Evolutionary conservation across 2,888 invertebrate genomes (phyloP), one percentile per base, ranked within the genome.

Genomic region (Cancer borealis): DNA sequence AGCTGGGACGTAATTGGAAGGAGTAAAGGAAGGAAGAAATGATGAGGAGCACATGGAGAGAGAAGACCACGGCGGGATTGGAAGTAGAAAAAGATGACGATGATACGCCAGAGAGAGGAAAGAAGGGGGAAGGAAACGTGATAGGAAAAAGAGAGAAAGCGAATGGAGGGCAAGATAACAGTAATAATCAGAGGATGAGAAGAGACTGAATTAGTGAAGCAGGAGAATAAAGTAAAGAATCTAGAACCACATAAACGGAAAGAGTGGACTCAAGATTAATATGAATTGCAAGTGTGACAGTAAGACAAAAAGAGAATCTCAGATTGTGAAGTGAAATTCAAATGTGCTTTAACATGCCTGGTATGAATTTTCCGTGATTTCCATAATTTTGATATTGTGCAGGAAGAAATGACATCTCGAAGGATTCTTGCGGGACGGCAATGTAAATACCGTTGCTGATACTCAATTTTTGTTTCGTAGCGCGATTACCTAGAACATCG

Each of bases 1-100:
- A 89, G 89, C 47, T 5, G 89, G 49, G 26, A 49, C 89, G 49
- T 89, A 89, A 89, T 89, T 89, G 89, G 89, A 89, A 89, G 46
- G 47, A 89, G 89, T n/a, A 47, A 26, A 49, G 89, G 14, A 49
- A 49, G 89, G 89, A 49, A 49, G 89, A 89, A 49, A 49, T 47
- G 49, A 49, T 26, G 47, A 49, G 89, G 89, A 89, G 26, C n/a
- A 49, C n/a, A 26, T 26, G 47, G 89, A 49, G 46, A 49, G 47
- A 49, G 49, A 26, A n/a, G 26, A 49, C n/a, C 26, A 49, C 21
- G 49, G 26, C 73, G 73, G 26, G 73, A 79, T 79, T 60, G 73
- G 10, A 26, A 26, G n/a, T 10, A 26, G 26, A 26, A 79, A 66
- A 79, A 79, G 73, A 79, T n/a, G 73, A 79, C 73, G 73, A 26